phyloP scores from a whole-genome alignment of 2,888 invertebrate genomes.

The Yponomeuta malinellus region DNA sequence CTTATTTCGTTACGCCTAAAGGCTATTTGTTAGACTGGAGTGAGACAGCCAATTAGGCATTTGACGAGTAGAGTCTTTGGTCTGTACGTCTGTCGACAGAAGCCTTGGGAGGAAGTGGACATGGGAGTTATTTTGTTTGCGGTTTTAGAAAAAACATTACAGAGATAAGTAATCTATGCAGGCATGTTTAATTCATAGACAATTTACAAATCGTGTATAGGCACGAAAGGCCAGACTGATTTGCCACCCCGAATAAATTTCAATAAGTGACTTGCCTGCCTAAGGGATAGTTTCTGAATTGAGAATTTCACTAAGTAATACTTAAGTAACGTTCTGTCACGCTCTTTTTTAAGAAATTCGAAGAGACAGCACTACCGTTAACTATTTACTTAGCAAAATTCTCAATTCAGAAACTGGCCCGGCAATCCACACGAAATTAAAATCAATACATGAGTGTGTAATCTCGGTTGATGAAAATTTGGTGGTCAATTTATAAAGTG shows the following conservation, averaged over 20 bases:
- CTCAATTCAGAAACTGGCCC: no score
- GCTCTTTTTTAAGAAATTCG: no score
- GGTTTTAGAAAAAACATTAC: no score
- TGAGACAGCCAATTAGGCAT: not conserved
- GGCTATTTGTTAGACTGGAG: not conserved
- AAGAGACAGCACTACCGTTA: no score
- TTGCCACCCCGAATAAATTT: not conserved
- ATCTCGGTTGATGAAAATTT: not conserved
- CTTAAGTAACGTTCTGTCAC: no score
- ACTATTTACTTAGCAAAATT: no score
- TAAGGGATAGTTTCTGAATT: no score
- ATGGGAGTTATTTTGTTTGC: no score
- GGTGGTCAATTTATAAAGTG: not conserved
- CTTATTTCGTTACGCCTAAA: not conserved
- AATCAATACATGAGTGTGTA: not conserved
- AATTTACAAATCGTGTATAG: not conserved
- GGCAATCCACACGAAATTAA: not conserved
- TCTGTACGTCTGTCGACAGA: not conserved
- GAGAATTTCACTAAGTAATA: no score
- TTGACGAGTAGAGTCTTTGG: not conserved
- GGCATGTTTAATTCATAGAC: no score
- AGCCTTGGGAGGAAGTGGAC: not conserved
- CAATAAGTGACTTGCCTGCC: not conserved
- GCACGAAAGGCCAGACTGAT: not conserved
- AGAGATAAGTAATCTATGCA: no score